A percentile compares a stretch with the other conserved stretches of the same genome.
These are phyloP conservation scores for Portunus trituberculatus DNA, from an alignment of 1,140 invertebrate species.

Conservation along the genomic window DNA sequence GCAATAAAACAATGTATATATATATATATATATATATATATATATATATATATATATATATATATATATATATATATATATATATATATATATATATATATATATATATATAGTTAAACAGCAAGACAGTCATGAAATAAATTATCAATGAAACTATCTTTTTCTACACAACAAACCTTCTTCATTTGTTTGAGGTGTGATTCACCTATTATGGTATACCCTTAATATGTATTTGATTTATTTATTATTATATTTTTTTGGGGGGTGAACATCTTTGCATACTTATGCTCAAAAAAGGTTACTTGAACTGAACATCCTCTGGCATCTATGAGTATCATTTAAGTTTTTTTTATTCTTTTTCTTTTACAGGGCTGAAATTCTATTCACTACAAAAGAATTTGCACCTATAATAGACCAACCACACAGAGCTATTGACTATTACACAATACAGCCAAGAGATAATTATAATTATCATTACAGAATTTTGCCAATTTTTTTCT, in stretches of 20 bases:
- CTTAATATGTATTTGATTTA: background rate
- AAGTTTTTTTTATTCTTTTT: background rate
- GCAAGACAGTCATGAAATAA: no score
- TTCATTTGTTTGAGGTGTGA: no score
- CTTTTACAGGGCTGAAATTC: background rate
- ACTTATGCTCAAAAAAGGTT: background rate
- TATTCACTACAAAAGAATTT: conserved; percentile 13
- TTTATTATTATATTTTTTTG: no score
- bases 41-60: no score
- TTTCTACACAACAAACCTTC: no score
- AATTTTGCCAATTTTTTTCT: background rate
- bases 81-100: no score
- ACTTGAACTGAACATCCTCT: background rate
- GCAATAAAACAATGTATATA: no score
- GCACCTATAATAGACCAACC: background rate
- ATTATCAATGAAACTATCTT: no score
- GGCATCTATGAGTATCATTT: background rate
- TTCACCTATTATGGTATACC: no score
- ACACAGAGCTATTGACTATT: conserved; percentile 11
- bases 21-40: no score
- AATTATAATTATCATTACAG: background rate
- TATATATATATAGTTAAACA: no score
- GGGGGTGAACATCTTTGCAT: background rate
- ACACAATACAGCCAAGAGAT: background rate
- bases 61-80: no score